Base-by-base conservation (phyloP, 2,888 invertebrate species). In the Lasioglossum pauxillum region DNA sequence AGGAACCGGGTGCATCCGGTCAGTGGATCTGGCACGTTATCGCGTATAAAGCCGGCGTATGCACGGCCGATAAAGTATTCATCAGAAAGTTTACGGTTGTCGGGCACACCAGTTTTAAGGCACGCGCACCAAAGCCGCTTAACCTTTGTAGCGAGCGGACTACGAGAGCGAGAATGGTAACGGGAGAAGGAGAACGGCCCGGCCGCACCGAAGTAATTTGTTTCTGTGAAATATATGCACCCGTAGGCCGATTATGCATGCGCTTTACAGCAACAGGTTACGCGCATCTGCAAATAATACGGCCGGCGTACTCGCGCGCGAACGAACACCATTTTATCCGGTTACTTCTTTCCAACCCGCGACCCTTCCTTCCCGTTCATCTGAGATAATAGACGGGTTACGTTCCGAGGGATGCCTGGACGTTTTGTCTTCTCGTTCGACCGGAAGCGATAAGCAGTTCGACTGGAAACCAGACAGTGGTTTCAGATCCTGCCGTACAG, bases 211-310 rank as follows among this genome's bases (percentile, higher is more conserved):
- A 83, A 82, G 85, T 89, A 85, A 88, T 88, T 90, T 87, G 90
- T 88, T 85, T 83, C 77, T 75, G 27, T 69, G 80, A 85, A 85
- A 84, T 77, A 64, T 53, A 49, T n/a, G 49, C 41, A 2, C 46
- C 23, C 64, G 71, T 75, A 75, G 81, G 79, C 88, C 79, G 82
- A 88, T 89, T 90, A 89, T 88, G 85, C 84, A 89, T 82, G 79
- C 83, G 83, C 75, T 79, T 90, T 78, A 74, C 78, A 85, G 89
- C 89, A 89, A 89, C 89, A 89, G 89, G 89, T 89, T 67, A 81
- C 69, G 84, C 69, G 73, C 72, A 81, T 83, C 76, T 80, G 71
- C 78, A 67, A 88, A 85, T 85, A 77, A 80, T 74, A 31, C 74
- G 80, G 49, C 35, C 72, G 60, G 49, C 84, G 44, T 14, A 60